Percentiles rank a stretch among this genome's conserved stretches.
Evolutionary conservation across 2,113 vertebrate genomes (phyloP).

Genomic region (Circaetus cinerascens): DNA sequence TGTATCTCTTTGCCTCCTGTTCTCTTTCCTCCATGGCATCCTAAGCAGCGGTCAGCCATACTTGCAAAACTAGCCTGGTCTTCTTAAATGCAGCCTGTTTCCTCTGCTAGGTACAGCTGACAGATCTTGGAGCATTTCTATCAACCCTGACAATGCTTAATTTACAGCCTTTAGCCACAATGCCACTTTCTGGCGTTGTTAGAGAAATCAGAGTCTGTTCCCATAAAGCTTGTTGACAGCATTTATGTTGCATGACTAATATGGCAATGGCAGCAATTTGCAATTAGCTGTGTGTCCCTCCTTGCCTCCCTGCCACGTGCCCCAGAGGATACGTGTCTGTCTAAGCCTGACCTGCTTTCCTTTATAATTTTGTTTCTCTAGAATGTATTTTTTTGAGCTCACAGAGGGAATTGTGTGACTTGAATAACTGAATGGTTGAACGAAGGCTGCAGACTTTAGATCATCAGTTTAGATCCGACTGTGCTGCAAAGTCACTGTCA

Average conservation of each 20-base stretch:
- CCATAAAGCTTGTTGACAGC: constrained; percentile 17
- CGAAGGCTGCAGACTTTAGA: background rate
- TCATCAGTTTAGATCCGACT: background rate
- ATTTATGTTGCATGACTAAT: constrained; percentile 48
- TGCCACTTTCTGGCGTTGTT: constrained; percentile 2
- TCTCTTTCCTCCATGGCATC: background rate
- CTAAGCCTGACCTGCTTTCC: background rate
- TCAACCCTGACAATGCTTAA: background rate
- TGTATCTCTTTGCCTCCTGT: background rate
- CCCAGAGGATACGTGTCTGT: fast-evolving
- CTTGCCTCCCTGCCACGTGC: background rate
- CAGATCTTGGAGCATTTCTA: background rate
- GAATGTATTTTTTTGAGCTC: background rate
- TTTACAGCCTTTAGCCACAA: background rate
- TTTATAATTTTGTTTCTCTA: background rate
- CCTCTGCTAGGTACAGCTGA: background rate
- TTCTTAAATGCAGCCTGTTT: background rate
- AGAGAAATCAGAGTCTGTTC: constrained; percentile 11
- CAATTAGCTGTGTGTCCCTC: background rate
- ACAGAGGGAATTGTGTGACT: background rate
- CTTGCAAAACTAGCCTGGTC: background rate
- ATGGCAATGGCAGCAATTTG: background rate
- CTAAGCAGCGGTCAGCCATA: background rate
- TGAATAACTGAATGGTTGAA: background rate
- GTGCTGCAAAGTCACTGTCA: background rate